Conservation (phyloP, 2,888 invertebrate species). For the Tanypteryx hageni region DNA sequence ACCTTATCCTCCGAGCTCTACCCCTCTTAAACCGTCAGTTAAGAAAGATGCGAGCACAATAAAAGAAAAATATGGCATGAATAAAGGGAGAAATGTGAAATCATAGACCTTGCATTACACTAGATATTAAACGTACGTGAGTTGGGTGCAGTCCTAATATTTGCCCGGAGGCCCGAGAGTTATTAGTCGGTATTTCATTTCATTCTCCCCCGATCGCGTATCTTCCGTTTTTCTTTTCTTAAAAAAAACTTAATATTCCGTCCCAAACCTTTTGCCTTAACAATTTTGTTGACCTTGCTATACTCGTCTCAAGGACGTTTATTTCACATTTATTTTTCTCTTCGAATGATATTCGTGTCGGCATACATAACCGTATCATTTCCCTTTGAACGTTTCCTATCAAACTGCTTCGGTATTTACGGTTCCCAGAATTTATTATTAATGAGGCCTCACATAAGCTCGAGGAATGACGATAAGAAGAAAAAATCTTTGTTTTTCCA, state of each 20-base stretch:
- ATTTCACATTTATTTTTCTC: background rate
- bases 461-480: too few relatives aligned
- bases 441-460: too few relatives aligned
- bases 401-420: background rate
- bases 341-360: background rate
- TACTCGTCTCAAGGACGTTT: background rate
- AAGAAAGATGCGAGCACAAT: background rate
- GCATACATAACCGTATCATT: background rate
- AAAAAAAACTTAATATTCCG: background rate
- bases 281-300: background rate
- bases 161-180: background rate
- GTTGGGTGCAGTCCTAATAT: conserved; percentile 36
- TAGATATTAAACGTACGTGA: conserved; percentile 43
- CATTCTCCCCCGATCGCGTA: conserved; percentile 3
- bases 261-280: background rate
- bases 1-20: background rate
- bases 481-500: too few relatives aligned
- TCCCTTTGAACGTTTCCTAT: background rate
- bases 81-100: background rate
- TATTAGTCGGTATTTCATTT: conserved; percentile 39
- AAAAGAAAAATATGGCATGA: background rate
- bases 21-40: background rate
- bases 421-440: too few relatives aligned
- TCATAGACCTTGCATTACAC: background rate
- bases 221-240: background rate